A percentile compares a stretch with the other conserved stretches of the same genome.
Evolutionary conservation across 2,888 invertebrate species (phyloP).

Genomic region (Drosophila melanosoma): DNA sequence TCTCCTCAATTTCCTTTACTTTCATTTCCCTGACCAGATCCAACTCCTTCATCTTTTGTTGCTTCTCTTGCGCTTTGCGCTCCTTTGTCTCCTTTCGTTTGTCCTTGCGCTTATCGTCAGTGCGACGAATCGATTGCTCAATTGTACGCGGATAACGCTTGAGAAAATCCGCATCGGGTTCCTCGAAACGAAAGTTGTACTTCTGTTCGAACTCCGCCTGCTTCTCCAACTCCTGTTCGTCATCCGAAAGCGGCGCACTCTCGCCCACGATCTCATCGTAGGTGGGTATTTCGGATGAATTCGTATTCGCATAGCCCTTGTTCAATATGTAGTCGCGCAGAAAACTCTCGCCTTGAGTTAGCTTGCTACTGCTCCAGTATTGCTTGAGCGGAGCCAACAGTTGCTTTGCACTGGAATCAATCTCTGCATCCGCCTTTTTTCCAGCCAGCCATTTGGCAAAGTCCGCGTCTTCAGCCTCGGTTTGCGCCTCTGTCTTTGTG

Average conservation of each 20-base stretch:
- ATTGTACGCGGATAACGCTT: constrained; percentile 97
- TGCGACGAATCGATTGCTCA: constrained; percentile 91
- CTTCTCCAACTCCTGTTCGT: constrained; percentile 91
- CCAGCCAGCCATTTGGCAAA: constrained; percentile 94
- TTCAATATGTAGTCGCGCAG: constrained; percentile 96
- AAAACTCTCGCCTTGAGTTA: constrained; percentile 94
- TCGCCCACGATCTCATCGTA: constrained; percentile 89
- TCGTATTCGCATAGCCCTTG: constrained; percentile 88
- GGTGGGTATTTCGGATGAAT: constrained; percentile 86
- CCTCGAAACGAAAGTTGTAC: constrained; percentile 98
- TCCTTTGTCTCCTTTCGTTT: constrained; percentile 91
- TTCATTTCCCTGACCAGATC: constrained; percentile 94
- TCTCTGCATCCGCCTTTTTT: constrained; percentile 86
- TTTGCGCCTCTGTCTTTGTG: constrained; percentile 86
- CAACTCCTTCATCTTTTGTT: constrained; percentile 93
- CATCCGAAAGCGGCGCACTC: constrained; percentile 89
- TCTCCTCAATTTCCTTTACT: constrained; percentile 94
- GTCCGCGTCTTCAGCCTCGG: constrained; percentile 86
- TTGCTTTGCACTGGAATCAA: constrained; percentile 87
- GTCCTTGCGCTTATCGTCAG: constrained; percentile 91
- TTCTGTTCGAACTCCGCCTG: constrained; percentile 97
- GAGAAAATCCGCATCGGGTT: constrained; percentile 96
- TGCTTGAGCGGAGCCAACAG: constrained; percentile 91
- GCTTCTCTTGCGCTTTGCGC: constrained; percentile 92
- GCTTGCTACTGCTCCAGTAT: constrained; percentile 93